Conservation (phyloP, 2,888 invertebrate genomes). For the Agrochola lota region DNA sequence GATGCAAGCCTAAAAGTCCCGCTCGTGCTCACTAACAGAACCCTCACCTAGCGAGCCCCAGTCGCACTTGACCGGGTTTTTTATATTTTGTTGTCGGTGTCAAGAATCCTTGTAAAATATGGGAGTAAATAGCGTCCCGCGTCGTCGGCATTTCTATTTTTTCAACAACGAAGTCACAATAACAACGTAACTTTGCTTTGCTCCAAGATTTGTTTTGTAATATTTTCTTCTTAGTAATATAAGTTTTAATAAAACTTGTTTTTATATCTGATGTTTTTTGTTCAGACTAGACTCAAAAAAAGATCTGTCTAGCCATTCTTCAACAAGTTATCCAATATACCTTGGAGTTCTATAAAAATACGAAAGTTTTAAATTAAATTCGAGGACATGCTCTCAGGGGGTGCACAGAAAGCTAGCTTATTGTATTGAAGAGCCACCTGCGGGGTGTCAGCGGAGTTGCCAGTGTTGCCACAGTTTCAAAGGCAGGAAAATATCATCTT, state of each 20-base stretch:
- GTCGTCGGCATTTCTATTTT: conserved; percentile 43
- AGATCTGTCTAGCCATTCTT: conserved; percentile 48
- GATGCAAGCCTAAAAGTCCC: background rate
- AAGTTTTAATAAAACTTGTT: conserved; percentile 40
- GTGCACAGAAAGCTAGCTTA: conserved; percentile 62
- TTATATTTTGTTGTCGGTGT: conserved; percentile 27
- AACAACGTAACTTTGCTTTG: conserved; percentile 49
- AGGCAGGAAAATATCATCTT: conserved; percentile 50
- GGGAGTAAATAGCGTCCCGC: conserved; percentile 32
- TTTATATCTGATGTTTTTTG: conserved; percentile 34
- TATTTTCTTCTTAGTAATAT: conserved; percentile 39
- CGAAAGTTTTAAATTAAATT: conserved; percentile 82
- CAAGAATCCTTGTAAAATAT: conserved; percentile 62
- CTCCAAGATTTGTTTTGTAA: conserved; percentile 28
- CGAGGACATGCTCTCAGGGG: conserved; percentile 67
- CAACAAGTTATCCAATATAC: conserved; percentile 72
- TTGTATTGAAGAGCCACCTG: conserved; percentile 73
- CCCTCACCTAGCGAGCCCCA: conserved; percentile 7
- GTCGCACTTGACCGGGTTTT: conserved; percentile 48
- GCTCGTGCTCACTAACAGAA: conserved; percentile 7
- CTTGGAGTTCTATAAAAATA: conserved; percentile 71
- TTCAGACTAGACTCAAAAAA: conserved; percentile 41
- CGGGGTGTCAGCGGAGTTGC: conserved; percentile 64
- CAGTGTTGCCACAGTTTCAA: conserved; percentile 54
- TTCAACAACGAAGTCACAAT: conserved; percentile 41